These are phyloP conservation scores for Cynaeus angustus DNA, from an alignment of 2,888 invertebrate species.

Conservation along the genomic window DNA sequence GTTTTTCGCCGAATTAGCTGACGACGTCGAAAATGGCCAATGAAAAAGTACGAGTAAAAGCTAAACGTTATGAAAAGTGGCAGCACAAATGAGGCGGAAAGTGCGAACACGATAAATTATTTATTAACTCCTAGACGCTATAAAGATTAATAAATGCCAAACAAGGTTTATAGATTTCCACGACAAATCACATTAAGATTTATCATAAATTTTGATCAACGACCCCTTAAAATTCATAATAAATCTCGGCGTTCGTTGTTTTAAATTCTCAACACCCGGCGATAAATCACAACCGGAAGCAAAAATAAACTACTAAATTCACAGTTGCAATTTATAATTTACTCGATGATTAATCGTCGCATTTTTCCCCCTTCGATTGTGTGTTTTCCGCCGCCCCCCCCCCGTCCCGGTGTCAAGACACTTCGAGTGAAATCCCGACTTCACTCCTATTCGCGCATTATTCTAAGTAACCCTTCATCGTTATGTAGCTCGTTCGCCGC, in stretches of 20 bases:
- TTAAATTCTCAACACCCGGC: slow-evolving; percentile 24
- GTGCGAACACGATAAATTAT: slow-evolving; percentile 37
- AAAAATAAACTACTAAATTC: slow-evolving; percentile 24
- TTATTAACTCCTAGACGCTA: slow-evolving; percentile 16
- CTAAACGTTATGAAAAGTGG: slow-evolving; percentile 17
- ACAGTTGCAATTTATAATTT: slow-evolving; percentile 21
- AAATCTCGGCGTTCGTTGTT: slow-evolving; percentile 35
- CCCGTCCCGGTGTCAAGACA: not conserved
- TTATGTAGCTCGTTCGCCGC: slow-evolving; percentile 8
- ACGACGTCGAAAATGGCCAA: no score
- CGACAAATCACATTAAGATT: slow-evolving; percentile 29
- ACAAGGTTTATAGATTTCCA: slow-evolving; percentile 12
- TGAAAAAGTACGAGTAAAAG: slow-evolving; percentile 7
- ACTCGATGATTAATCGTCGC: slow-evolving; percentile 23
- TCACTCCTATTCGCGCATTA: not conserved
- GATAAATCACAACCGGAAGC: slow-evolving; percentile 34
- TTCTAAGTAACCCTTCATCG: slow-evolving; percentile 12
- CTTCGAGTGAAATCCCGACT: not conserved
- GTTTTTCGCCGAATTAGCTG: not conserved
- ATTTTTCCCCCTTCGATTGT: slow-evolving; percentile 7
- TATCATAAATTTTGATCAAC: slow-evolving; percentile 28
- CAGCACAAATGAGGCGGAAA: slow-evolving; percentile 26
- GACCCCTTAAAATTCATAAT: slow-evolving; percentile 20
- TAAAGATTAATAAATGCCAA: slow-evolving; percentile 36
- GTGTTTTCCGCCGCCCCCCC: slow-evolving; percentile 4